Conservation (phyloP, 2,797 vertebrate genomes). For the Melopsittacus undulatus region DNA sequence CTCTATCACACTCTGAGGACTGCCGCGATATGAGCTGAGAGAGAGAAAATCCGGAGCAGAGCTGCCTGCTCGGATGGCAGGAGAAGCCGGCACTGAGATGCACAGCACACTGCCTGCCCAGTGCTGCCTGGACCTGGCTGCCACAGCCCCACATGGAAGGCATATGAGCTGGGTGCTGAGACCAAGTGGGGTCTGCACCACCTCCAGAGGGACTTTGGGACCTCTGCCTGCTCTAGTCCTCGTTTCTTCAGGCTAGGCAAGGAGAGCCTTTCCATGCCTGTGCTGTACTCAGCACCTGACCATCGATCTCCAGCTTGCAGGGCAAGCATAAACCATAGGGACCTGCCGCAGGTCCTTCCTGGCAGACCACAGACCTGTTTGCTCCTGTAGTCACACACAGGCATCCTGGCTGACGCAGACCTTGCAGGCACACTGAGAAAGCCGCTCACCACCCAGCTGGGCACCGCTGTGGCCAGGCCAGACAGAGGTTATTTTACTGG, state of each 20-base stretch:
- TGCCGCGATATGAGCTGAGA: not conserved
- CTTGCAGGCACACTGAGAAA: not conserved
- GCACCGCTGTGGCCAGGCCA: rapidly evolving
- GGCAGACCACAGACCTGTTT: not conserved
- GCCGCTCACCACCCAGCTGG: rapidly evolving
- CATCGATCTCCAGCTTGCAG: rapidly evolving
- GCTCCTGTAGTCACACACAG: rapidly evolving
- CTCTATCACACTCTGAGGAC: not conserved
- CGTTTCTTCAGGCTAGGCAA: not conserved
- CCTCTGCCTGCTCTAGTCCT: not conserved
- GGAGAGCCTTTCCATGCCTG: not conserved
- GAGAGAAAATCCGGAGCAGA: not conserved
- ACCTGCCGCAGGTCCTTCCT: not conserved
- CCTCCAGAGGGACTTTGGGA: not conserved
- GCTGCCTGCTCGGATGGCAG: not conserved
- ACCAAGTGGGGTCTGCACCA: not conserved
- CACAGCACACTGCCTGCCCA: not conserved
- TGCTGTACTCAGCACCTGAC: not conserved
- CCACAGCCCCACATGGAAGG: not conserved
- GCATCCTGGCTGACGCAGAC: not conserved
- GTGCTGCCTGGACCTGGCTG: no score
- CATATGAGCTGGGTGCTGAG: not conserved
- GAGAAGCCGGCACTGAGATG: rapidly evolving
- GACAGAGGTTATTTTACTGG: not conserved
- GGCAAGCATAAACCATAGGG: not conserved